phyloP scores from a whole-genome alignment of 2,888 invertebrate species.

The Pseudococcus longispinus region DNA sequence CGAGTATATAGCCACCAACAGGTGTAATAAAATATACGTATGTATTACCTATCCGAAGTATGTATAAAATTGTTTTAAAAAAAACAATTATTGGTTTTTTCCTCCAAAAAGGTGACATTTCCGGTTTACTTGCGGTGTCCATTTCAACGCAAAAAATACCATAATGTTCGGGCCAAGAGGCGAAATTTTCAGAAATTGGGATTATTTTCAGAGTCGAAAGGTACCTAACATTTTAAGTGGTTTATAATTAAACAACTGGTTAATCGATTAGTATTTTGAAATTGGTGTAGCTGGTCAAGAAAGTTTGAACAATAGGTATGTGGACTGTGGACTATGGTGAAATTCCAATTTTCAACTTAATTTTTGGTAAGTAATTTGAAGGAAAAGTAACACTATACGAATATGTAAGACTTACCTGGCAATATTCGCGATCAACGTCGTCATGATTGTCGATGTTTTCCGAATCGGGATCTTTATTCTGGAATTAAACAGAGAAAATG shows the following conservation, averaged over 20 bases:
- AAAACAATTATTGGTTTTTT: not conserved
- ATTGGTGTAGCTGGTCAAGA: not conserved
- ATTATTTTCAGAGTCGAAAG: not conserved
- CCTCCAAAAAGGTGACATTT: not conserved
- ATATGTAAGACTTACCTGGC: slow-evolving; percentile 62
- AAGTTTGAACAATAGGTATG: not conserved
- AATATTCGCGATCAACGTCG: slow-evolving; percentile 65
- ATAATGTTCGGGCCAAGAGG: not conserved
- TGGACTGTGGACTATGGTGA: not conserved
- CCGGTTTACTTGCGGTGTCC: not conserved
- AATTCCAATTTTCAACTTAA: not conserved
- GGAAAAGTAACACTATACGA: not conserved
- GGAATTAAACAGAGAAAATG: slow-evolving; percentile 57
- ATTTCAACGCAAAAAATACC: not conserved
- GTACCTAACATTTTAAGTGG: not conserved
- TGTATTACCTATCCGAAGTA: not conserved
- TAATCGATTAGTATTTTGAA: not conserved
- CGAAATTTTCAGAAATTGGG: not conserved
- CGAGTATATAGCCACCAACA: not conserved
- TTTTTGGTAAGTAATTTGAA: not conserved
- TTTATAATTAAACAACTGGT: slow-evolving; percentile 25
- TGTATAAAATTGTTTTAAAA: not conserved
- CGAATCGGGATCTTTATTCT: slow-evolving; percentile 64
- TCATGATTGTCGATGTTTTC: slow-evolving; percentile 64
- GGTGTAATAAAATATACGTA: not conserved